Evolutionary conservation across 2,888 invertebrate genomes (phyloP).

Genomic region (Latheticus oryzae): DNA sequence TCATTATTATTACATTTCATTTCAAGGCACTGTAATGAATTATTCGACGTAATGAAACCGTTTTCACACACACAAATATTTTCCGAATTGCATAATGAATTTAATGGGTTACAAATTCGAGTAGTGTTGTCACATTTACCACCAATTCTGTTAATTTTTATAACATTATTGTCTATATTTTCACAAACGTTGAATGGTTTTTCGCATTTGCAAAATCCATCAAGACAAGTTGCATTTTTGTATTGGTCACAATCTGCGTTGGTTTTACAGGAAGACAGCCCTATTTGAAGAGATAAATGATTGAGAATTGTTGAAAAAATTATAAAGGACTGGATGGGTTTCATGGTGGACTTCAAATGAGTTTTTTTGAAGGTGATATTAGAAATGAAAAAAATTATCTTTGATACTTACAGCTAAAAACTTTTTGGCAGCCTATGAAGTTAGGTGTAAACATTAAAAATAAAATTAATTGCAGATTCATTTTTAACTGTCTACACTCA

Average conservation of each 20-base stretch:
- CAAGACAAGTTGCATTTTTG: slow-evolving; percentile 44
- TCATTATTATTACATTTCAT: no score
- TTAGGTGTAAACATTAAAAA: neutral
- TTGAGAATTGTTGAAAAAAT: no score
- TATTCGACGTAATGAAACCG: slow-evolving; percentile 32
- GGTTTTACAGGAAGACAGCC: slow-evolving; percentile 44
- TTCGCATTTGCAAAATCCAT: slow-evolving; percentile 47
- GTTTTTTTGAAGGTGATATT: slow-evolving; percentile 4
- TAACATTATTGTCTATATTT: slow-evolving; percentile 39
- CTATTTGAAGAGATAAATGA: slow-evolving; percentile 9
- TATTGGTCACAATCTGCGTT: slow-evolving; percentile 47
- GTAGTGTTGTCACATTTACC: slow-evolving; percentile 47
- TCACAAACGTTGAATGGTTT: slow-evolving; percentile 44
- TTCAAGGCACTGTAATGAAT: no score
- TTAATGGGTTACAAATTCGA: slow-evolving; percentile 31
- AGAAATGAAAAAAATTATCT: no score
- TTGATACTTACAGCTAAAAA: slow-evolving; percentile 1
- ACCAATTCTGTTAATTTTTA: no score
- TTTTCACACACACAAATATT: slow-evolving; percentile 48
- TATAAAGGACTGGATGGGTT: no score
- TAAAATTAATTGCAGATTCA: neutral
- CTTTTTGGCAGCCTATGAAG: slow-evolving; percentile 1
- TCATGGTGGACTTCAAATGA: no score
- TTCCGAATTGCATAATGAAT: slow-evolving; percentile 50
- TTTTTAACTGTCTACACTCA: neutral